Conservation (phyloP, 2,113 vertebrate genomes). For the Indri indri region DNA sequence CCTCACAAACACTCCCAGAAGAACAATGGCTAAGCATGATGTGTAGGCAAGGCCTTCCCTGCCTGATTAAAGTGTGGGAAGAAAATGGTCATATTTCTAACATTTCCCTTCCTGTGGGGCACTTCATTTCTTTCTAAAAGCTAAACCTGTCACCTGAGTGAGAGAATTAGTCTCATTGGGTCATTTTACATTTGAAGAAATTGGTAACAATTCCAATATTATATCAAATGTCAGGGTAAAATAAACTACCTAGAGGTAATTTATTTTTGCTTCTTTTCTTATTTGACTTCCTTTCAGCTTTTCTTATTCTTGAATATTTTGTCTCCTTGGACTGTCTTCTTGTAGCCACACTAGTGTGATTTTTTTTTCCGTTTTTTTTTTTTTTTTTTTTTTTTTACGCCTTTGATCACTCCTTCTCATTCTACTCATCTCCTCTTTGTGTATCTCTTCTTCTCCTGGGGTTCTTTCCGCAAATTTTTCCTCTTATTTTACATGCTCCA, state of each 20-base stretch:
- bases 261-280: neutral
- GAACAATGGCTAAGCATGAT: neutral
- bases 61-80: neutral
- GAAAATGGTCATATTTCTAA: neutral
- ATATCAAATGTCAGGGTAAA: neutral
- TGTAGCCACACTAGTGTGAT: neutral
- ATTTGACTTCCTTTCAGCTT: neutral
- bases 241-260: neutral
- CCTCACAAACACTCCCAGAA: neutral
- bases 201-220: neutral
- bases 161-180: neutral
- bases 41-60: neutral
- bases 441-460: neutral
- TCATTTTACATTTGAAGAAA: constrained; percentile 24
- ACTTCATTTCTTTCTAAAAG: neutral
- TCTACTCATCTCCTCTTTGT: neutral
- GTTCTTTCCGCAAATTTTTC: neutral
- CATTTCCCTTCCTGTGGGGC: neutral
- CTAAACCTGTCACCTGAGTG: neutral
- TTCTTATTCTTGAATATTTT: neutral
- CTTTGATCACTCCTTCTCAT: neutral
- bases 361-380: neutral
- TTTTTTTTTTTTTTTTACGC: neutral
- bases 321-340: neutral
- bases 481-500: neutral